Percentiles rank a stretch among this genome's conserved stretches.
phyloP scores from a whole-genome alignment of 2,888 invertebrate species.

The Linnaemya tessellans region DNA sequence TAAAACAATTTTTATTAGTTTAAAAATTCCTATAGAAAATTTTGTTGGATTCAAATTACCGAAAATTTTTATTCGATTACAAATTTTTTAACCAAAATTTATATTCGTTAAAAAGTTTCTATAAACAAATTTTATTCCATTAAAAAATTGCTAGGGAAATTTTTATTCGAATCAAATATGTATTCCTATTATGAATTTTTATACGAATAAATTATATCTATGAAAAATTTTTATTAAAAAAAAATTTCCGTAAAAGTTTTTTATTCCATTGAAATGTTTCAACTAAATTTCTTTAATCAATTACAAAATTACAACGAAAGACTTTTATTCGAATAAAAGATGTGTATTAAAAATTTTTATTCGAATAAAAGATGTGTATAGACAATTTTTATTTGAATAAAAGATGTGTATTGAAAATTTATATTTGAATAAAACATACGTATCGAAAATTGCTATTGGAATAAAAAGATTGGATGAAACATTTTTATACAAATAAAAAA shows the following conservation, averaged over 20 bases:
- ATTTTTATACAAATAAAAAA: no score
- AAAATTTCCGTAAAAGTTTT: background rate
- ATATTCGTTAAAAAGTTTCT: background rate
- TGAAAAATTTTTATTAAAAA: no score
- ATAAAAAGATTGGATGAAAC: no score
- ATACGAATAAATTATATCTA: no score
- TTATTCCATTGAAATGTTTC: background rate
- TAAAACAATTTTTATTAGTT: no score
- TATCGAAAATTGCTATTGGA: background rate
- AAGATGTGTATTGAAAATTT: background rate
- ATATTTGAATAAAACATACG: background rate
- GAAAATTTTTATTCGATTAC: background rate
- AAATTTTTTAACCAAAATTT: background rate
- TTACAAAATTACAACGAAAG: no score
- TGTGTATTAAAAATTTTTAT: background rate
- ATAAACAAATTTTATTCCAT: background rate
- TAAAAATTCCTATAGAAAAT: no score
- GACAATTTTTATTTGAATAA: background rate
- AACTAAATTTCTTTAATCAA: no score
- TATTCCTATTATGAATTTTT: no score
- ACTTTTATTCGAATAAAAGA: background rate
- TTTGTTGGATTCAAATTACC: no score
- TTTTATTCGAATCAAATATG: no score
- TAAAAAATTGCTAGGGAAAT: no score
- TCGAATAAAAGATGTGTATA: background rate